Base-by-base conservation (phyloP, 2,797 vertebrate species). In the Heteromormyrus szaboi region DNA sequence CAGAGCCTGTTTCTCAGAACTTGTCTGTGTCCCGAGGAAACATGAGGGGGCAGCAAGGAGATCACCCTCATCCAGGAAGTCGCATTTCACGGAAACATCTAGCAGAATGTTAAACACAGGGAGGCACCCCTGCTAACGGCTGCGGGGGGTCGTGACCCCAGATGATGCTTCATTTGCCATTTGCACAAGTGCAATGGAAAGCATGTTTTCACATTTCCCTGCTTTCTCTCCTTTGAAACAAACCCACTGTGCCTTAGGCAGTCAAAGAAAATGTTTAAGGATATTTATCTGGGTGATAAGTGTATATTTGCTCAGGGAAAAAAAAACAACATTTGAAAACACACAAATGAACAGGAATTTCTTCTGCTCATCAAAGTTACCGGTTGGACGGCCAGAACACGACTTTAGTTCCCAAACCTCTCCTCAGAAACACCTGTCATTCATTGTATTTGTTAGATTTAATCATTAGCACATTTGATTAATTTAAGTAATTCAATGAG, bases 1-100 rank as follows among this genome's bases (percentile, higher is more conserved):
- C 3, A 8, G 19, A 79, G 72, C 48, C 79, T 0, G 44, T 50
- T 88, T 86, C 86, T 79, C 79, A 90, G 86, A 90, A 88, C 33
- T n/a, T 50, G 59, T 51, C 51, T 48, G 7, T 5, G 44, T 85
- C 87, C 72, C 4, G 1, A 29, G 87, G 87, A 81, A 88, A 81
- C 3, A 79, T 41, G 76, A 81, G 88, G 79, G 79, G 79, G 76
- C 41, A 48, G 53, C 54, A 1, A 56, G 54, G n/a, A 88, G 88
- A 6, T 84, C 53, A 81, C 53, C 14, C 22, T 62, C 41, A 85
- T 62, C 53, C 44, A 3, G 53, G 17, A 14, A 88, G 14, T 4
- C 46, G 79, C 51, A 44, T 48, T 3, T 44, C 53, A 44, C 53
- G 11, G 25, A 54, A 46, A 33, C 51, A 14, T n/a, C 50, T 11